A percentile compares a stretch with the other conserved stretches of the same genome.
phyloP scores from a whole-genome alignment of 2,113 vertebrate genomes.

The Nothoprocta perdicaria region DNA sequence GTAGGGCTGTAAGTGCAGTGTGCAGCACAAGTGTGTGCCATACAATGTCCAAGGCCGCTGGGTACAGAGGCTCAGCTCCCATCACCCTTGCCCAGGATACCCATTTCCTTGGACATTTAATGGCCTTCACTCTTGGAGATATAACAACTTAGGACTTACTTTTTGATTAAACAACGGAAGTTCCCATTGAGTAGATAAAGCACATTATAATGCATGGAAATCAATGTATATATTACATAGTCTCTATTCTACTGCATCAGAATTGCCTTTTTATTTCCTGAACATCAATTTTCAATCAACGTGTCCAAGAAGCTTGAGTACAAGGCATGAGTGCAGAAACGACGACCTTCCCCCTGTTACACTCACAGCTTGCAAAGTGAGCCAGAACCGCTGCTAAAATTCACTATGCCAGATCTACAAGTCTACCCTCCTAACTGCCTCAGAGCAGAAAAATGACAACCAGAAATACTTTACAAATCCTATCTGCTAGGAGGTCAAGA shows the following conservation, averaged over 20 bases:
- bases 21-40: accelerated
- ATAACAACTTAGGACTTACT: not conserved
- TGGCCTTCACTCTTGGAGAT: not conserved
- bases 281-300: not conserved
- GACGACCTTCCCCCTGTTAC: not conserved
- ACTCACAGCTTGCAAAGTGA: not conserved
- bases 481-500: too few relatives aligned
- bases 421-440: not conserved
- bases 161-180: not conserved
- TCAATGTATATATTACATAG: not conserved
- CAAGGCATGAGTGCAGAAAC: not conserved
- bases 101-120: not conserved
- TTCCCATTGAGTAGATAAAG: not conserved
- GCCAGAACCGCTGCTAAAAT: not conserved
- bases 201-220: not conserved
- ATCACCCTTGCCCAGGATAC: not conserved
- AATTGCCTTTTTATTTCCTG: not conserved
- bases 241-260: not conserved
- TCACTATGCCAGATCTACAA: not conserved
- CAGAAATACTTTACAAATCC: too few relatives aligned
- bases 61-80: not conserved
- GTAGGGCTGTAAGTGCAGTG: accelerated
- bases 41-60: accelerated
- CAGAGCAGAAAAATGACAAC: not conserved
- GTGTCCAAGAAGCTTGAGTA: not conserved